Evolutionary conservation across 2,797 vertebrate genomes (phyloP), one percentile per base, ranked within the genome.

Genomic region (Artibeus jamaicensis): DNA sequence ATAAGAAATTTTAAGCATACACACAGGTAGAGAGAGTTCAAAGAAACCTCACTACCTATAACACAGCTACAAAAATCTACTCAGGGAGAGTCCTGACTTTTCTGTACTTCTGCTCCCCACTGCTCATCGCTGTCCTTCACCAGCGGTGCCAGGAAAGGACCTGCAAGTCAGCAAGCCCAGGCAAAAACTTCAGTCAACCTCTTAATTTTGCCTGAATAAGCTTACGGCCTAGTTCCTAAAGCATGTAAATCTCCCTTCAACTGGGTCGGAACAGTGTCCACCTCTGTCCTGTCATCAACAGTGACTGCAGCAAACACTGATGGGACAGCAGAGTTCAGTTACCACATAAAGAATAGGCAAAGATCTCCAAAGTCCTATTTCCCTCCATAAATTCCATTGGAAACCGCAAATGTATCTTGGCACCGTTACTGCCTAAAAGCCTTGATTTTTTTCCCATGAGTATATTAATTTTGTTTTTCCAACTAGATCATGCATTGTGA

Each of bases 401-500:
- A 59, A 9, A 46, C 16, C 5, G 53, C 18, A 34, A 59, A 46
- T n/a, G n/a, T 62, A 37, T 39, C 34, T 53, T 37, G n/a, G n/a
- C 44, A 76, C 32, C 37, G 16, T 74, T 46, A 44, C 48, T 50
- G n/a, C 29, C 71, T 70, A 22, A 86, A 55, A 15, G 48, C 42
- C 55, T 42, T 18, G 46, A 88, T 32, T 50, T 67, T 67, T 24
- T 9, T 8, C n/a, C 39, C 50, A 22, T 0, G 2, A 59, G 39
- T 21, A 14, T 26, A 44, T 90, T 90, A 50, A 86, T 57, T 73
- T 53, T 78, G 59, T 62, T 84, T 93, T 81, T 91, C 78, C 53
- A 81, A 65, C 37, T 6, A 37, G 34, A 81, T 55, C 16, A 68
- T n/a, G 12, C 32, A 50, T 16, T 53, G 57, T 50, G 37, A 85